Evolutionary conservation across 2,888 invertebrate species (phyloP).

Genomic region (Clistopyga incitator): DNA sequence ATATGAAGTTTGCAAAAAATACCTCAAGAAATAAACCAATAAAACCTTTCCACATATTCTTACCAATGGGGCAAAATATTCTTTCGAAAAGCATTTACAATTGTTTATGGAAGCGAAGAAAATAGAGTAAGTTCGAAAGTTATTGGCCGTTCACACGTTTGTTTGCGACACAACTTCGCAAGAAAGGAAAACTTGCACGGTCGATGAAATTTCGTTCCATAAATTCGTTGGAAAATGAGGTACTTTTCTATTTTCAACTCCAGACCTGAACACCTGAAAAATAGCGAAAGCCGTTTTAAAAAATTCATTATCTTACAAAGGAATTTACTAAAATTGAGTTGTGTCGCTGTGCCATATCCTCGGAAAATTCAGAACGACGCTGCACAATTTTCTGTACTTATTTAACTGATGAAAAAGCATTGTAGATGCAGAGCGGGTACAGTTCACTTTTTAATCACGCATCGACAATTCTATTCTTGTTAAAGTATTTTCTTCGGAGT

Average conservation of each 20-base stretch:
- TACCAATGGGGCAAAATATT: too few species aligned
- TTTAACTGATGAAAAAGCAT: background rate
- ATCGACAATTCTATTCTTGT: conserved; percentile 77
- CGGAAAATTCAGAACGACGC: background rate
- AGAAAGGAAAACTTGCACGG: background rate
- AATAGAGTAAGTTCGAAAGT: too few species aligned
- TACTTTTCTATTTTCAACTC: background rate
- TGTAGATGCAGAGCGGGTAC: background rate
- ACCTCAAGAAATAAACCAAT: too few species aligned
- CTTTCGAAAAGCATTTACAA: background rate
- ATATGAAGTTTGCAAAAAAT: too few species aligned
- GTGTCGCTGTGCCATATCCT: too few species aligned
- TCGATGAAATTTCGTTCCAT: background rate
- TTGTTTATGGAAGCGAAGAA: background rate
- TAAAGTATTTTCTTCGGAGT: conserved; percentile 80
- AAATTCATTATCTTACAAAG: too few species aligned
- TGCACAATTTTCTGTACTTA: background rate
- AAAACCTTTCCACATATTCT: too few species aligned
- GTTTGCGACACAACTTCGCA: background rate
- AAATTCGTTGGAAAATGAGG: background rate
- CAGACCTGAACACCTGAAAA: too few species aligned
- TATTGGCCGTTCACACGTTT: too few species aligned
- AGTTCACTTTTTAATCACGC: conserved; percentile 40
- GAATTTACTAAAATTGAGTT: too few species aligned
- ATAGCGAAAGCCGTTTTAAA: too few species aligned